Base-by-base conservation (phyloP, 2,113 vertebrate genomes). In the Oophaga pumilio region DNA sequence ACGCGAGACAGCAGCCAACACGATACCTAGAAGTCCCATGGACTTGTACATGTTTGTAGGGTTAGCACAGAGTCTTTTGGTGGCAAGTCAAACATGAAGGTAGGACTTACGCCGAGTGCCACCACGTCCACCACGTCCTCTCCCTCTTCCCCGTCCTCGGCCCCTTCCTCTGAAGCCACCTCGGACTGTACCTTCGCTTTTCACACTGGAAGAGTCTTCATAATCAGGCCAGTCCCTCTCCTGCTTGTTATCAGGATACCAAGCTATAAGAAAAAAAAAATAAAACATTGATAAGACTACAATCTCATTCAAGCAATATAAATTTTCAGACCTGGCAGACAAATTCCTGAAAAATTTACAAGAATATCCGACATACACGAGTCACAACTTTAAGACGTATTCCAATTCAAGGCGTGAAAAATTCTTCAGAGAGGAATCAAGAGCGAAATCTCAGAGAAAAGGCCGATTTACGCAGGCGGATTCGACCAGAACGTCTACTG, bases 151-250 rank as follows among this genome's bases (percentile, higher is more conserved):
- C 0, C 97, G 92, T 6, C 97, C 98, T 0, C 98, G 94, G 22
- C 98, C 97, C 0, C 98, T 93, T 59, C 97, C 98, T 86, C 98
- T 94, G 94, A 96, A 98, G 68, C 96, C 96, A 20, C 96, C 96
- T 49, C 98, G 95, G 89, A 97, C 97, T 0, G 97, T 97, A 15
- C 97, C 96, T 91, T 99, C 98, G 2, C 98, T 99, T 94, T 99
- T 99, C 92, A 99, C 97, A 0, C 97, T 99, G 80, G 97, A 98
- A 59, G 98, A 97, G 92, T 99, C 98, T 0, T 99, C 98, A 4
- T 98, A 98, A 84, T 99, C 98, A 2, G 95, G 95, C 96, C 98
- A 98, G 91, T 96, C 96, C 8, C 96, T 96, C 91, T 99, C 98
- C 0, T 96, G 95, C 92, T 97, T 98, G 91, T 94, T 95, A 89